Percentiles rank a stretch among this genome's conserved stretches.
These are phyloP conservation scores for Camelus dromedarius DNA, from an alignment of 2,113 vertebrate genomes.

Conservation along the genomic window DNA sequence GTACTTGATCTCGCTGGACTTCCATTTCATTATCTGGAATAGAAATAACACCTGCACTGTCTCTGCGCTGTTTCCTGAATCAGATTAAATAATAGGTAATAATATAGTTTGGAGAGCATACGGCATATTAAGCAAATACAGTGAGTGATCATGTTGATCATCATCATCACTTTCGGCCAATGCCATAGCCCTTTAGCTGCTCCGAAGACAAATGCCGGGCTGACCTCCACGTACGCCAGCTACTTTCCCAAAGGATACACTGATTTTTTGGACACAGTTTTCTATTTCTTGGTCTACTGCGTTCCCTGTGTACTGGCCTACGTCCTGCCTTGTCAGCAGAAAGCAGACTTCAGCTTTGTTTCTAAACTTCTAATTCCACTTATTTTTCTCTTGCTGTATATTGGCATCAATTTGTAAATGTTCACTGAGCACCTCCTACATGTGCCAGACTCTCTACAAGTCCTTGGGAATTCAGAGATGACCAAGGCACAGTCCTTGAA, in stretches of 20 bases:
- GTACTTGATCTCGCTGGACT: not conserved
- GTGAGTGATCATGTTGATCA: not conserved
- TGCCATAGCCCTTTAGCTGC: not conserved
- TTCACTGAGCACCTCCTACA: not conserved
- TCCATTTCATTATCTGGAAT: not conserved
- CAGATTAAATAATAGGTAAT: not conserved
- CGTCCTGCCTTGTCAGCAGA: not conserved
- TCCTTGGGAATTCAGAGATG: not conserved
- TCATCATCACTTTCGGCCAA: not conserved
- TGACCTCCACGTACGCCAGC: not conserved
- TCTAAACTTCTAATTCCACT: not conserved
- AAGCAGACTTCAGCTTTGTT: slow-evolving; percentile 25
- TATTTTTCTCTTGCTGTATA: not conserved
- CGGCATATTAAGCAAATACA: not conserved
- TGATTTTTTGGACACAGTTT: slow-evolving; percentile 54
- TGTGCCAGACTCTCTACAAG: not conserved
- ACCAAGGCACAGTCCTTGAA: not conserved
- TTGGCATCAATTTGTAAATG: not conserved
- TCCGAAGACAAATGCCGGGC: slow-evolving; percentile 23
- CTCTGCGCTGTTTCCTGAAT: not conserved
- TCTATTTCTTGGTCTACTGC: slow-evolving; percentile 44
- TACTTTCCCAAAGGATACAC: slow-evolving; percentile 27
- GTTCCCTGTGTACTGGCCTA: not conserved
- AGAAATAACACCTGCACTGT: not conserved
- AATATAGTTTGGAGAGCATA: not conserved